A percentile compares a stretch with the other conserved stretches of the same genome.
Evolutionary conservation across 1,140 invertebrate species (phyloP).

Genomic region (Hypsibius dujardini): DNA sequence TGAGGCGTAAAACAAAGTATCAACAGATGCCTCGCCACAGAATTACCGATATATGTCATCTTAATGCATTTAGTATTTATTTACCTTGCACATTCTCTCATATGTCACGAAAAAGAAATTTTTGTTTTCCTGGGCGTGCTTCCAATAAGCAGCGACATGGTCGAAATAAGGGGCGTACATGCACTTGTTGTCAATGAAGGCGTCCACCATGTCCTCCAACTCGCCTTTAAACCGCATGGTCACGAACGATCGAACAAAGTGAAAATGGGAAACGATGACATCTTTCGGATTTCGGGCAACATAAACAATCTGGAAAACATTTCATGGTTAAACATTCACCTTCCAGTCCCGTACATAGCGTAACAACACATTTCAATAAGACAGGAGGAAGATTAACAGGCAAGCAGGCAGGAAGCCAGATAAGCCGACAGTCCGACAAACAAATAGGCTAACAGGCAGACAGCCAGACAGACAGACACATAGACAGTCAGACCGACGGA

Average conservation of each 20-base stretch:
- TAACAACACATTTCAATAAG: not conserved
- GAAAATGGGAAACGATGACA: not conserved
- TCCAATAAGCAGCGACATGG: not conserved
- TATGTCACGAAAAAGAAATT: not conserved
- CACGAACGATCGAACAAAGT: not conserved
- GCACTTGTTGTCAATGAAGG: not conserved
- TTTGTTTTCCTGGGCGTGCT: not conserved
- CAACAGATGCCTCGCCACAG: not conserved
- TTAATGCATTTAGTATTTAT: not conserved
- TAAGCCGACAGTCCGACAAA: too few species aligned
- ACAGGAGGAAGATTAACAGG: too few species aligned
- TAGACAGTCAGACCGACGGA: too few species aligned
- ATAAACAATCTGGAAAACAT: constrained; percentile 7
- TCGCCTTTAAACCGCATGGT: not conserved
- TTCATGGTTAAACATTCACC: not conserved
- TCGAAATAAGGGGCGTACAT: not conserved
- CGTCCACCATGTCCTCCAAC: not conserved
- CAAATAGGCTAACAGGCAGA: too few species aligned
- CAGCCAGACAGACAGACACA: too few species aligned
- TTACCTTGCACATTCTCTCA: not conserved
- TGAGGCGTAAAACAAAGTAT: not conserved
- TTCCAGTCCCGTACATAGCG: not conserved
- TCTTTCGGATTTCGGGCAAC: constrained; percentile 9
- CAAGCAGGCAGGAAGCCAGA: too few species aligned
- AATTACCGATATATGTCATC: not conserved